Percentiles rank a stretch among this genome's conserved stretches.
These are phyloP conservation scores for Acromyrmex heyeri DNA, from an alignment of 1,140 invertebrate species.

Conservation along the genomic window DNA sequence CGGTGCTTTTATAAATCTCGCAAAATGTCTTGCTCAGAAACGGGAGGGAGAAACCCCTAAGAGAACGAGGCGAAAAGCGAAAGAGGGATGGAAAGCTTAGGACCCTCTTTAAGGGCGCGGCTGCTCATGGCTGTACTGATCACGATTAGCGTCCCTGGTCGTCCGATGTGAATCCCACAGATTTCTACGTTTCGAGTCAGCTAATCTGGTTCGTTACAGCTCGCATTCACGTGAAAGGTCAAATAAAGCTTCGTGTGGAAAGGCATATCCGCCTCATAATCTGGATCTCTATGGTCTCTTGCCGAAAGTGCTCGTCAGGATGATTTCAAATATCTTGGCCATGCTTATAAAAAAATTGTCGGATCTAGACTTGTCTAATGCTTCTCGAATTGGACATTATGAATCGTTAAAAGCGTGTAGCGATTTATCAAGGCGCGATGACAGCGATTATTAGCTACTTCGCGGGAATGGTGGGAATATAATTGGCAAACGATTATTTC, in stretches of 20 bases:
- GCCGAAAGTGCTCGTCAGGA: conserved; percentile 29
- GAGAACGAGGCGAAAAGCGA: conserved; percentile 2
- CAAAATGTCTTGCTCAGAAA: conserved; percentile 24
- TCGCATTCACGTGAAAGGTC: conserved; percentile 19
- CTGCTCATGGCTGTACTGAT: conserved; percentile 3
- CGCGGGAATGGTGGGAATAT: neutral
- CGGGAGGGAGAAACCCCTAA: neutral
- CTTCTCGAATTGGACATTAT: neutral
- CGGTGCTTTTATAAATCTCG: conserved; percentile 39
- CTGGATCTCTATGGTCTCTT: neutral
- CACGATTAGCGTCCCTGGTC: conserved; percentile 8
- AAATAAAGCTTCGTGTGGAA: neutral
- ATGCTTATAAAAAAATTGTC: neutral
- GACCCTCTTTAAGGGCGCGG: conserved; percentile 34
- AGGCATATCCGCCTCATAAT: neutral
- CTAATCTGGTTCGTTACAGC: conserved; percentile 40
- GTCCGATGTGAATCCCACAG: conserved; percentile 8
- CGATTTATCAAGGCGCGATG: conserved; percentile 21
- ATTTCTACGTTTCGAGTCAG: conserved; percentile 20
- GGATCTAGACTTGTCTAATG: neutral
- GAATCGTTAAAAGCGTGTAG: neutral
- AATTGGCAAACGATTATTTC: conserved; percentile 32
- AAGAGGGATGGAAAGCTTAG: neutral
- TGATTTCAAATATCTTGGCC: neutral
- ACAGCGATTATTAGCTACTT: conserved; percentile 9